A percentile compares a stretch with the other conserved stretches of the same genome.
Conservation (phyloP, 2,113 vertebrate species). For the Talpa occidentalis region DNA sequence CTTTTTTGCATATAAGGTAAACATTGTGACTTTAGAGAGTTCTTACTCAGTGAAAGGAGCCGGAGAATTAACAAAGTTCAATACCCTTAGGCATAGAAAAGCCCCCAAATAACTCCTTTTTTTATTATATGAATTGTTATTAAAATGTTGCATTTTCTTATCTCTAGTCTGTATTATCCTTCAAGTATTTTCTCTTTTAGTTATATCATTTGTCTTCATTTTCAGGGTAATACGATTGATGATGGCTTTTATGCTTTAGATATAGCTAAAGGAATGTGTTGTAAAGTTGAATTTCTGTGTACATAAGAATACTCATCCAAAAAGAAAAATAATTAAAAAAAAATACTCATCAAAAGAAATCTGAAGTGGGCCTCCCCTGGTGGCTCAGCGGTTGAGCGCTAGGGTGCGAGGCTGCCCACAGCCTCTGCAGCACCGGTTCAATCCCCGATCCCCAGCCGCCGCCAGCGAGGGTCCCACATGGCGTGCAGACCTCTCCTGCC, state of each 20-base stretch:
- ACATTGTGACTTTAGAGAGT: not conserved
- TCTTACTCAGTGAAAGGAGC: conserved; percentile 21
- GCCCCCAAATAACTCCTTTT: conserved; percentile 13
- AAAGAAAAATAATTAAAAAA: too few species aligned
- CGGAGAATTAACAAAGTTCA: conserved; percentile 17
- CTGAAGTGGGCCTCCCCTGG: too few species aligned
- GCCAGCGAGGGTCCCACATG: too few species aligned
- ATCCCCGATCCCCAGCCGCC: too few species aligned
- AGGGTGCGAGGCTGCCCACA: too few species aligned
- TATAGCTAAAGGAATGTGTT: not conserved
- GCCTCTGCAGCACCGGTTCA: too few species aligned
- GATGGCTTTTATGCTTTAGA: not conserved
- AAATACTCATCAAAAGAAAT: not conserved
- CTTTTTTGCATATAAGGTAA: not conserved
- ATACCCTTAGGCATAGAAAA: not conserved
- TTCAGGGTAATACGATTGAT: not conserved
- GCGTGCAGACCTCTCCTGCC: too few species aligned
- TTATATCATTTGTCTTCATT: conserved; percentile 15
- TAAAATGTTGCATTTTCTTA: not conserved
- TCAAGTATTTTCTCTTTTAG: conserved; percentile 37
- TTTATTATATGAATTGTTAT: not conserved
- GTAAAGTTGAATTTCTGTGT: not conserved
- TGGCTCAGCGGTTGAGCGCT: too few species aligned
- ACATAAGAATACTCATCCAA: not conserved
- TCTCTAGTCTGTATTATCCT: not conserved